Percentiles rank a stretch among this genome's conserved stretches.
phyloP scores from a whole-genome alignment of 1,140 invertebrate species.

The Drosophila kurseongensis region DNA sequence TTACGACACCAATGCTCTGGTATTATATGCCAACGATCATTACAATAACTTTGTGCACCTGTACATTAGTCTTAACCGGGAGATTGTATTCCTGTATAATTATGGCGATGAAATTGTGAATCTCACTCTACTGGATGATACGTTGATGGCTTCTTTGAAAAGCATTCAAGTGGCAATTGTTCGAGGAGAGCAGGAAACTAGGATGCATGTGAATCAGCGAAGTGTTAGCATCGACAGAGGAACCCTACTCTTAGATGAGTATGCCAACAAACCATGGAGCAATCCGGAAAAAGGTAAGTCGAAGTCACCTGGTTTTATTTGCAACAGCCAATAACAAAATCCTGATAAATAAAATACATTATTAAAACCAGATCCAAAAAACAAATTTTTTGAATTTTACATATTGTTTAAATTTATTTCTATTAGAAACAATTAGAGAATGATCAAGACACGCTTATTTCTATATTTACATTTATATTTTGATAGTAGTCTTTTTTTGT shows the following conservation, averaged over 20 bases:
- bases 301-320: no score
- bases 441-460: not conserved
- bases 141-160: slow-evolving; percentile 89
- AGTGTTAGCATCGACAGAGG: slow-evolving; percentile 90
- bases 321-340: no score
- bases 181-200: slow-evolving; percentile 89
- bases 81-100: slow-evolving; percentile 94
- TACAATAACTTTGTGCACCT: slow-evolving; percentile 97
- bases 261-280: slow-evolving; percentile 93
- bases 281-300: slow-evolving; percentile 90
- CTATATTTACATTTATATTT: not conserved
- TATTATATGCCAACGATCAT: slow-evolving; percentile 96
- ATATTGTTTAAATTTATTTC: not conserved
- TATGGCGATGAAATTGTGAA: slow-evolving; percentile 92
- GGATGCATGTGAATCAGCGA: slow-evolving; percentile 93
- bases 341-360: no score
- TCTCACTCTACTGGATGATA: slow-evolving; percentile 90
- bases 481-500: not conserved
- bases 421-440: not conserved
- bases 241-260: slow-evolving; percentile 89
- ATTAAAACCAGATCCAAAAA: no score
- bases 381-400: no score
- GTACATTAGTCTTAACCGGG: slow-evolving; percentile 90
- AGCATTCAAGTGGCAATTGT: slow-evolving; percentile 94
- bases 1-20: slow-evolving; percentile 91